Base-by-base conservation (phyloP, 2,113 vertebrate species). In the Pipra filicauda region DNA sequence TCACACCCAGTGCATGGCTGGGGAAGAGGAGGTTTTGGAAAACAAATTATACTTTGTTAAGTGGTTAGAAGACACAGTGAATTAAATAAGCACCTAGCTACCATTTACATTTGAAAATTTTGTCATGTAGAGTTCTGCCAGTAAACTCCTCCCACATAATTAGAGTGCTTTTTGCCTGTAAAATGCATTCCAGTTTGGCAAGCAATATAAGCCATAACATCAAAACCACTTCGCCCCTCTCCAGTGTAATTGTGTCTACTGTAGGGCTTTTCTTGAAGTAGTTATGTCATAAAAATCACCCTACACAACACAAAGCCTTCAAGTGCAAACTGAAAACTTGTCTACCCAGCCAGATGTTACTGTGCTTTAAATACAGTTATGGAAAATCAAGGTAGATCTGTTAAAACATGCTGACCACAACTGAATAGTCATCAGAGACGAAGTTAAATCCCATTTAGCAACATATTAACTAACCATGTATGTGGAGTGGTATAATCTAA, bases 71-170 rank as follows among this genome's bases (percentile, higher is more conserved):
- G 75, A 33, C 51, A 26, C 3, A 20, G 46, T 77, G 88, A 70
- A 51, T 92, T 91, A 85, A 94, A 88, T 83, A 85, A 88, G 67
- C 59, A 70, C 64, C 64, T 58, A 86, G 67, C 51, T 91, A 41
- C 64, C 41, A 27, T 77, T 91, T 81, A 58, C 26, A 30, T 79
- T 86, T 85, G 37, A 11, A 96, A 94, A 65, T 90, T 90, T 58
- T 80, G 59, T 91, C 59, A 12, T 66, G 59, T 70, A 55, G 44
- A 77, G 83, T 58, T 92, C 57, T 77, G 86, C 59, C 46, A 49
- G 64, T 51, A 51, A 95, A 86, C 59, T 80, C 92, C 90, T 94
- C 91, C 94, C 54, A 83, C 39, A 11, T 94, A 94, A 93, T 91
- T 79, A 83, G 67, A 71, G 75, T 24, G 41, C 75, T 67, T 91